A percentile compares a stretch with the other conserved stretches of the same genome.
phyloP scores from a whole-genome alignment of 2,888 invertebrate species.

The Diogma glabrata region DNA sequence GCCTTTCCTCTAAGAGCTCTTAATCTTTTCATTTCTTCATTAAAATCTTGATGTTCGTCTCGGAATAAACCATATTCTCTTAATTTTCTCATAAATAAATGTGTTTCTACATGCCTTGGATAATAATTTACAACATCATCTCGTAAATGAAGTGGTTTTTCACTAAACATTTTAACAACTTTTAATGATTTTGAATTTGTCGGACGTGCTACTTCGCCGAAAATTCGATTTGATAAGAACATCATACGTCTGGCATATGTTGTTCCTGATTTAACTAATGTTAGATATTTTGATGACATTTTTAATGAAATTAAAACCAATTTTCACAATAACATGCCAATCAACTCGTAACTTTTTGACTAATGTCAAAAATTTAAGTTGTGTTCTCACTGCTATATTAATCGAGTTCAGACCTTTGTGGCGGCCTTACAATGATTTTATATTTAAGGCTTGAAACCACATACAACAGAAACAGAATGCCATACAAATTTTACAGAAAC shows the following conservation, averaged over 20 bases:
- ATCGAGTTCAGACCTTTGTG: too few species aligned
- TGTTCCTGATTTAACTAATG: conserved; percentile 56
- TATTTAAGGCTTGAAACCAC: too few species aligned
- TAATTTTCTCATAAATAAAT: conserved; percentile 56
- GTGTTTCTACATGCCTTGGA: conserved; percentile 70
- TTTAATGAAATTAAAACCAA: too few species aligned
- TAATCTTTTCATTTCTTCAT: conserved; percentile 72
- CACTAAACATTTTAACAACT: conserved; percentile 65
- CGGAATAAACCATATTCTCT: conserved; percentile 68
- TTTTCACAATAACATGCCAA: too few species aligned
- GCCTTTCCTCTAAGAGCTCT: conserved; percentile 67
- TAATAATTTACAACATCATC: conserved; percentile 71
- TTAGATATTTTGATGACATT: conserved; percentile 49
- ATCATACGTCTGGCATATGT: conserved; percentile 79
- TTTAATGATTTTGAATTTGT: conserved; percentile 69
- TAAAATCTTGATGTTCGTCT: conserved; percentile 83
- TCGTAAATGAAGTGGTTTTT: conserved; percentile 60
- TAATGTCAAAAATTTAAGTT: too few species aligned
- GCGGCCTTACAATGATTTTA: too few species aligned
- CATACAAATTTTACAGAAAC: too few species aligned
- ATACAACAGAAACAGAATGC: too few species aligned
- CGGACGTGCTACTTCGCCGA: conserved; percentile 71
- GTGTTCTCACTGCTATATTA: too few species aligned
- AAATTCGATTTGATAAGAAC: conserved; percentile 73
- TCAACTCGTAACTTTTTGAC: too few species aligned